Conservation (phyloP, 2,888 invertebrate species). For the Trichacis sp. region DNA sequence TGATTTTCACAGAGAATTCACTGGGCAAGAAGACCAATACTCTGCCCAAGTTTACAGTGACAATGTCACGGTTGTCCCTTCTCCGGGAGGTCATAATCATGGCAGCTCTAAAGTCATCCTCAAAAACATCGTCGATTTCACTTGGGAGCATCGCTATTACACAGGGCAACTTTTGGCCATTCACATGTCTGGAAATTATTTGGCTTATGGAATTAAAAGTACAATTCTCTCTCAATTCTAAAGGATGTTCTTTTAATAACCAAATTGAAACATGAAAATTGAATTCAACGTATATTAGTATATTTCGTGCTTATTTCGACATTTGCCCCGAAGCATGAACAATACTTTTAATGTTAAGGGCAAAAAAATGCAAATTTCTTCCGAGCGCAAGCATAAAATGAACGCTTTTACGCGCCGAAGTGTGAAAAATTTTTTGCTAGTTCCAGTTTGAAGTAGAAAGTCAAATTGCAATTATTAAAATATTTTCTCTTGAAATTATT, state of each 20-base stretch:
- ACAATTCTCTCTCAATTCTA: constrained; percentile 27
- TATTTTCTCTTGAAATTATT: too few relatives aligned
- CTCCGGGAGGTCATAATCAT: constrained; percentile 80
- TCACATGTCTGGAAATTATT: constrained; percentile 85
- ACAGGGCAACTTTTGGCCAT: constrained; percentile 89
- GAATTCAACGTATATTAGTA: too few relatives aligned
- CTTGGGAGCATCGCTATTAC: constrained; percentile 92
- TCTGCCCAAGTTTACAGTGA: constrained; percentile 73
- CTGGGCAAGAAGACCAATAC: constrained; percentile 73
- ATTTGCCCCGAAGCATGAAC: too few relatives aligned
- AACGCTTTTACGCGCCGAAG: too few relatives aligned
- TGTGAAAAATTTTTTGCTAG: too few relatives aligned
- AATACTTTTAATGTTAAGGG: too few relatives aligned
- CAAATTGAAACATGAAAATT: too few relatives aligned
- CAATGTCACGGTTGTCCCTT: constrained; percentile 79
- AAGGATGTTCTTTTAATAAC: not conserved
- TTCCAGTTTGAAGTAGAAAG: too few relatives aligned
- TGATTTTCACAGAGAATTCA: constrained; percentile 71
- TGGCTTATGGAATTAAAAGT: constrained; percentile 95
- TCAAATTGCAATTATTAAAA: too few relatives aligned
- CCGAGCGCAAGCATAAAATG: too few relatives aligned
- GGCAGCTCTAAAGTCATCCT: constrained; percentile 92
- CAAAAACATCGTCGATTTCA: constrained; percentile 90
- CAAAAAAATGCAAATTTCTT: too few relatives aligned
- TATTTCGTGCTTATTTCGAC: too few relatives aligned